A percentile compares a stretch with the other conserved stretches of the same genome.
Conservation (phyloP, 1,140 invertebrate species). For the Myzus persicae region DNA sequence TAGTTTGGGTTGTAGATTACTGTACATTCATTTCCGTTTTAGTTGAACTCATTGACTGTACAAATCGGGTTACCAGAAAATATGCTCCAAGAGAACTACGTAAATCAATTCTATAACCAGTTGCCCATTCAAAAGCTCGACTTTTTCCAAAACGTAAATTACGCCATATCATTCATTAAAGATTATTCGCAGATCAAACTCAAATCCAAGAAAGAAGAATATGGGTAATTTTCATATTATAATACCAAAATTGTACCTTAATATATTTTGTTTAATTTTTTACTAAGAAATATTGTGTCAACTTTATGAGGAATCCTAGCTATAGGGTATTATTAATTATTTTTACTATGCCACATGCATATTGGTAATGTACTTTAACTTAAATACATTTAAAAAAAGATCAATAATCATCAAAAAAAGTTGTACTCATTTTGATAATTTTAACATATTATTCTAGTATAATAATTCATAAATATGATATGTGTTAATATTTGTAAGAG, state of each 20-base stretch:
- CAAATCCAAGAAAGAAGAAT: constrained; percentile 62
- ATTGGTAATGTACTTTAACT: neutral
- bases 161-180: constrained; percentile 64
- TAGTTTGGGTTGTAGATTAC: constrained; percentile 35
- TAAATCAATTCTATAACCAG: constrained; percentile 66
- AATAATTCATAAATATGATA: too few species aligned
- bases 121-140: constrained; percentile 67
- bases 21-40: constrained; percentile 60
- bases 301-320: too few species aligned
- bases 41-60: constrained; percentile 66
- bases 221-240: constrained; percentile 59
- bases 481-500: too few species aligned
- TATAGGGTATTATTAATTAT: too few species aligned
- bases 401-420: too few species aligned
- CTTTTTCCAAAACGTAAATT: constrained; percentile 67
- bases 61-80: constrained; percentile 68
- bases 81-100: constrained; percentile 64
- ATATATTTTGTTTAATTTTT: too few species aligned
- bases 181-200: constrained; percentile 63
- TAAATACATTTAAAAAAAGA: too few species aligned
- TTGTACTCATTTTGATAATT: too few species aligned
- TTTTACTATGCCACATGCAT: neutral
- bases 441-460: too few species aligned
- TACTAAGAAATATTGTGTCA: too few species aligned
- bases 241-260: too few species aligned